These are phyloP conservation scores for Elysia chlorotica DNA, from an alignment of 1,140 invertebrate genomes.

Conservation along the genomic window DNA sequence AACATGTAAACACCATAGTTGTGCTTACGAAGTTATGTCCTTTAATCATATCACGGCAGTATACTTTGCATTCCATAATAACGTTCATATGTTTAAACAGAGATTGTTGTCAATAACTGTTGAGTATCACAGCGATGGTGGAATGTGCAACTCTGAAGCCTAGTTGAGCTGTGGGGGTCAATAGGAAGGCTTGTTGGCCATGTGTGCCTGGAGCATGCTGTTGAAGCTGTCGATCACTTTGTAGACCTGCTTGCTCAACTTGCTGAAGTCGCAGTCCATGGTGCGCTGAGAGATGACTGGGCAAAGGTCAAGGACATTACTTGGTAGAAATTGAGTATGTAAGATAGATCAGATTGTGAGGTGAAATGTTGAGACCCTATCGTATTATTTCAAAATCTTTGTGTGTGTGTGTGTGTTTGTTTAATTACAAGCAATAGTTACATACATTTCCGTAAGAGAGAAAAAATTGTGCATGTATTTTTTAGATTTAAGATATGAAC, in stretches of 20 bases:
- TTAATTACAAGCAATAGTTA: neutral
- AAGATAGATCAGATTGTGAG: neutral
- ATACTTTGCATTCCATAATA: no score
- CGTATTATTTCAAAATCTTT: neutral
- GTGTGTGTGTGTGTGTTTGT: neutral
- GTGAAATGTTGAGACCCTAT: neutral
- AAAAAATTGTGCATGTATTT: neutral
- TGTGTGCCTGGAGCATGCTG: slow-evolving; percentile 44
- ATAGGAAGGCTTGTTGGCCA: slow-evolving; percentile 42
- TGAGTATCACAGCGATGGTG: no score
- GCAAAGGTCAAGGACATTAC: slow-evolving; percentile 31
- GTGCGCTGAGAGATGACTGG: slow-evolving; percentile 68
- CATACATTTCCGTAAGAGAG: neutral
- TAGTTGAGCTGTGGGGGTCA: slow-evolving; percentile 4
- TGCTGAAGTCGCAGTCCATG: slow-evolving; percentile 71
- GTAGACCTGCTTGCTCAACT: slow-evolving; percentile 65
- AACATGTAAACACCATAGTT: neutral
- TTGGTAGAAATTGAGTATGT: neutral
- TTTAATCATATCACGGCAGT: neutral
- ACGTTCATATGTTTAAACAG: no score
- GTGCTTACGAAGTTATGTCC: neutral
- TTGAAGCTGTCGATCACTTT: slow-evolving; percentile 56
- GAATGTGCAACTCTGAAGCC: neutral
- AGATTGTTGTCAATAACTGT: no score
- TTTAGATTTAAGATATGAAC: no score